A percentile compares a stretch with the other conserved stretches of the same genome.
Evolutionary conservation across 2,797 vertebrate species (phyloP).

Genomic region (Podarcis siculus): DNA sequence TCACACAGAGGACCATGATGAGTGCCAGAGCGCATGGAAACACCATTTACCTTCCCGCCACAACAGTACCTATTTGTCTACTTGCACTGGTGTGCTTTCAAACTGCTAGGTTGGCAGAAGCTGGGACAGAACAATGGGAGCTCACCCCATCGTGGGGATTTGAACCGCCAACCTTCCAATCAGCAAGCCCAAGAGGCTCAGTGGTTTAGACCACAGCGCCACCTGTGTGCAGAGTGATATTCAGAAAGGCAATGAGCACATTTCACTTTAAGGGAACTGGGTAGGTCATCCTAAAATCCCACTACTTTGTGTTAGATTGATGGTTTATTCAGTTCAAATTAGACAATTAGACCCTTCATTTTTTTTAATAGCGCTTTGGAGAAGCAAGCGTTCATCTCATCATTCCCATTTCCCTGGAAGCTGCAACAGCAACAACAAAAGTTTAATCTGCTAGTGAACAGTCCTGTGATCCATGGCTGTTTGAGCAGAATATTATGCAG

Average conservation of each 20-base stretch:
- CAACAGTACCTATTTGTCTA: too few relatives aligned
- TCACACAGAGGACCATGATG: too few relatives aligned
- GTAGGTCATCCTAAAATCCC: neutral
- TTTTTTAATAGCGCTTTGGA: neutral
- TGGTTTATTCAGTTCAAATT: neutral
- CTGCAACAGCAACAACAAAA: neutral
- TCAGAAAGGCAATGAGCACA: neutral
- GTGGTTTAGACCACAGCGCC: too few relatives aligned
- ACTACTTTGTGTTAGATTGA: neutral
- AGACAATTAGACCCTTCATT: neutral
- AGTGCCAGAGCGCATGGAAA: too few relatives aligned
- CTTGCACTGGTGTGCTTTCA: too few relatives aligned
- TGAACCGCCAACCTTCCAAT: too few relatives aligned
- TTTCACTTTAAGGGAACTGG: neutral
- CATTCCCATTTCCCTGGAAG: neutral
- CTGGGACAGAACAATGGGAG: too few relatives aligned
- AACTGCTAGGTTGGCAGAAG: too few relatives aligned
- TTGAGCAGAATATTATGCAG: conserved; percentile 3
- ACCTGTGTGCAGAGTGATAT: neutral
- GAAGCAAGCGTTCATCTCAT: neutral
- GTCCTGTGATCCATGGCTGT: neutral
- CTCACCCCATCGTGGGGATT: accelerated
- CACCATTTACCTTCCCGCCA: too few relatives aligned
- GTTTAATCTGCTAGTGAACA: neutral
- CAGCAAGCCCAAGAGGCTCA: too few relatives aligned